Base-by-base conservation (phyloP, 2,888 invertebrate species). In the Dynastes hyllus region DNA sequence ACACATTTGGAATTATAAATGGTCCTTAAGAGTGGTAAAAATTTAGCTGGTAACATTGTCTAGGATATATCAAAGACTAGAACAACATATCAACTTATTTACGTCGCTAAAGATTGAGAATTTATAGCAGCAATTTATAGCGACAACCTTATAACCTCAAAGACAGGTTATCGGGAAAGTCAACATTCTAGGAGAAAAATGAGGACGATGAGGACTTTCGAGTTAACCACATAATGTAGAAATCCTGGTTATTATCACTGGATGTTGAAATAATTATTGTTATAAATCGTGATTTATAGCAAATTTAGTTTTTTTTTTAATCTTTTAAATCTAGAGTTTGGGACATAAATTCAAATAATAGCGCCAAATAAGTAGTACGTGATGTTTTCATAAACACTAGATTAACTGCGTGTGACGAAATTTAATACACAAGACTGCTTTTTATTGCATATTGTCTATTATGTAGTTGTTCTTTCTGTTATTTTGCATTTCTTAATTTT, bases 1-100 rank as follows among this genome's bases (percentile, higher is more conserved):
- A 83, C n/a, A 27, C 45, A 73, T 70, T 75, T 79, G 58, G 58
- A 29, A 22, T 9, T 51, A 29, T 11, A 40, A 5, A 65, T 9
- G 2, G 40, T 65, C 32, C 37, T 66, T 29, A 65, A 50, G 8
- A 76, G 16, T 0, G 58, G 58, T 58, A 55, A 16, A 58, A 73
- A 58, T 40, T 55, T 73, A 22, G 58, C 58, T 16, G 73, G 73
- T 22, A 61, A 22, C 73, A 73, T 73, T 69, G 4, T 69, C 16
- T 40, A 16, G 8, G 2, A 45, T 32, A n/a, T 29, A 1, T 13
- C 13, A 2, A 27, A 61, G 11, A 61, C 27, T 61, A 61, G 22
- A 61, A 61, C 11, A 61, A 27, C 29, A 29, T 16, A 5, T 16
- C 29, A 45, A 45, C 45, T 45, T 8, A 45, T 11, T 11, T 45